Evolutionary conservation across 2,888 invertebrate genomes (phyloP).

Genomic region (Drosophila borborema): DNA sequence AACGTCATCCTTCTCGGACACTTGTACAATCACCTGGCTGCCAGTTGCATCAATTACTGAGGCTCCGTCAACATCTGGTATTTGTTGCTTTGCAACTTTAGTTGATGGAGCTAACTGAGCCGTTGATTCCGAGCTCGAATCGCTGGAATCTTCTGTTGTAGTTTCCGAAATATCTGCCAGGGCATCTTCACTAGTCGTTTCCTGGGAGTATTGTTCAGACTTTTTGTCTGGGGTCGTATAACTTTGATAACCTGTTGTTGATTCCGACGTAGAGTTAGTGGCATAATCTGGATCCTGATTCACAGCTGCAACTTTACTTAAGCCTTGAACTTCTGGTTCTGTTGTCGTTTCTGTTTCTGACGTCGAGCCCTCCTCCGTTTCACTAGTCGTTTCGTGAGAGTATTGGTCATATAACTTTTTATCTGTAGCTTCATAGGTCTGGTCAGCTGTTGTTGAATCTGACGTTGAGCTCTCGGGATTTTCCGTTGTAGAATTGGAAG

Average conservation of each 20-base stretch:
- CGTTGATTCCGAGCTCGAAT: not conserved
- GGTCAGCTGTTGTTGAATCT: not conserved
- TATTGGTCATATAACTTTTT: not conserved
- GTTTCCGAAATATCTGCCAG: not conserved
- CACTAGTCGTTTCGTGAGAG: not conserved
- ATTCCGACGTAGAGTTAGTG: not conserved
- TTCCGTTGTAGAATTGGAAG: not conserved
- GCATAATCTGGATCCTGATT: not conserved
- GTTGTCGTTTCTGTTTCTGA: not conserved
- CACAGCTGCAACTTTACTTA: not conserved
- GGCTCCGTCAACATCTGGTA: not conserved
- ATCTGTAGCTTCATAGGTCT: not conserved
- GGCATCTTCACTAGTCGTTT: not conserved
- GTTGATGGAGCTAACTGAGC: not conserved
- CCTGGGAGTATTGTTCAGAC: not conserved
- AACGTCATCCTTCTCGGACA: conserved; percentile 1
- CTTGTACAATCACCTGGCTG: conserved; percentile 9
- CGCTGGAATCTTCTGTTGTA: not conserved
- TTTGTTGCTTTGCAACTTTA: not conserved
- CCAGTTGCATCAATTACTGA: not conserved
- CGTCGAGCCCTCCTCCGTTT: not conserved
- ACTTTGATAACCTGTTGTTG: not conserved
- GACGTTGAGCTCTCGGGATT: not conserved
- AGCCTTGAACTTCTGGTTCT: not conserved
- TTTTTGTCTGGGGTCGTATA: not conserved